Evolutionary conservation across 1,140 invertebrate genomes (phyloP).

Genomic region (Drosophila ercepeae): DNA sequence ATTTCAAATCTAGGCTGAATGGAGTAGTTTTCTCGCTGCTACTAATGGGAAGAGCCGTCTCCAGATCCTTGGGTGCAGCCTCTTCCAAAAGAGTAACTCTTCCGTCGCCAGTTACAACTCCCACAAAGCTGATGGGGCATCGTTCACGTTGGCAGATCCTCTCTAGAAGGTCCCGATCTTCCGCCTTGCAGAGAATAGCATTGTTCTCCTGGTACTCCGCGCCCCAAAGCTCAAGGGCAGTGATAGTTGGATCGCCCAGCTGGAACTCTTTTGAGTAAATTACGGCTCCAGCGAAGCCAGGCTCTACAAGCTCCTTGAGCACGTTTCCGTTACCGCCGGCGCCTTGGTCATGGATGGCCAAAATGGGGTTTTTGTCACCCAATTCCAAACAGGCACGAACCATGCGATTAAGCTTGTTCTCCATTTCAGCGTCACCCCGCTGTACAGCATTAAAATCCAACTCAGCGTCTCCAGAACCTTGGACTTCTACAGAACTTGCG

Average conservation of each 20-base stretch:
- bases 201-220: constrained; percentile 99
- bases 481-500: constrained; percentile 97
- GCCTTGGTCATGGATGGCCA: constrained; percentile 88
- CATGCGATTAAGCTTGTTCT: constrained; percentile 97
- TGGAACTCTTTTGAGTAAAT: constrained; percentile 95
- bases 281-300: constrained; percentile 91
- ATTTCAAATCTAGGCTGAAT: constrained; percentile 94
- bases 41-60: constrained; percentile 68
- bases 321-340: constrained; percentile 99
- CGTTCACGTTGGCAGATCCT: constrained; percentile 93
- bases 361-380: constrained; percentile 93
- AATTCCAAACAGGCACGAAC: constrained; percentile 96
- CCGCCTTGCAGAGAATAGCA: constrained; percentile 90
- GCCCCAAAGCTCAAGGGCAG: constrained; percentile 97
- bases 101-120: constrained; percentile 94
- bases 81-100: constrained; percentile 91
- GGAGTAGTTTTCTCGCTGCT: constrained; percentile 66
- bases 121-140: constrained; percentile 97
- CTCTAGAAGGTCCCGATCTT: constrained; percentile 88
- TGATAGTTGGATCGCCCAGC: constrained; percentile 97
- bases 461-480: constrained; percentile 93
- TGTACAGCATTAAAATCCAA: constrained; percentile 98
- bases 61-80: constrained; percentile 82
- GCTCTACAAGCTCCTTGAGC: constrained; percentile 97
- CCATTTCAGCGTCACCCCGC: constrained; percentile 99